Base-by-base conservation (phyloP, 2,797 vertebrate genomes). In the Liparis tanakae region DNA sequence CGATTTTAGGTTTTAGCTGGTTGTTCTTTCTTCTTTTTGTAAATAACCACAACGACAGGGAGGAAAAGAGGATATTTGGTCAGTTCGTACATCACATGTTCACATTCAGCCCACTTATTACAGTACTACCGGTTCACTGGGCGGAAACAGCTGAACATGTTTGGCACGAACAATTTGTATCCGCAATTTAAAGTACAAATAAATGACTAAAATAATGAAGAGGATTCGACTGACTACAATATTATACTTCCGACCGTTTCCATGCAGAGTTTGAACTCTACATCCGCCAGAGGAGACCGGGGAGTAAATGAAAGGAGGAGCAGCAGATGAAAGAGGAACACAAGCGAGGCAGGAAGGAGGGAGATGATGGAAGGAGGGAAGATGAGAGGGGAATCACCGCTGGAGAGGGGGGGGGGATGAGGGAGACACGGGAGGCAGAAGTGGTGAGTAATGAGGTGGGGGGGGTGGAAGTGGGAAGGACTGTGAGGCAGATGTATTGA, bases 401-500 rank as follows among this genome's bases (percentile, higher is more conserved):
- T 22, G 43, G 69, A 75, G 72, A 66, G 46, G 43, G 39, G 46
- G 43, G 39, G 55, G 65, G 72, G 75, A 61, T 51, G 79, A 67
- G 63, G 78, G 70, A 79, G 80, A 64, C 13, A 34, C 20, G 1
- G 34, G 37, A 67, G 70, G 72, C 46, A 78, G 67, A 54, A 72
- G 76, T 48, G 41, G 64, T 66, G 79, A 86, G 74, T 73, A 61
- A 78, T 60, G 72, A 62, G 36, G 64, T 78, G 58, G 65, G 83
- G 72, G 66, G 75, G 48, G 50, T 57, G 57, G 76, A 69, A 43
- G 82, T 25, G 54, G 68, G 79, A 56, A 75, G 78, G 33, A 70
- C 85, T 80, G 66, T 81, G 85, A 85, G 87, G 81, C 87, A 84
- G 84, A 87, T 83, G 89, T 81, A 92, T 85, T 59, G 91, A 87